Evolutionary conservation across 2,113 vertebrate species (phyloP), one percentile per base, ranked within the genome.

Genomic region (Girardinichthys multiradiatus): DNA sequence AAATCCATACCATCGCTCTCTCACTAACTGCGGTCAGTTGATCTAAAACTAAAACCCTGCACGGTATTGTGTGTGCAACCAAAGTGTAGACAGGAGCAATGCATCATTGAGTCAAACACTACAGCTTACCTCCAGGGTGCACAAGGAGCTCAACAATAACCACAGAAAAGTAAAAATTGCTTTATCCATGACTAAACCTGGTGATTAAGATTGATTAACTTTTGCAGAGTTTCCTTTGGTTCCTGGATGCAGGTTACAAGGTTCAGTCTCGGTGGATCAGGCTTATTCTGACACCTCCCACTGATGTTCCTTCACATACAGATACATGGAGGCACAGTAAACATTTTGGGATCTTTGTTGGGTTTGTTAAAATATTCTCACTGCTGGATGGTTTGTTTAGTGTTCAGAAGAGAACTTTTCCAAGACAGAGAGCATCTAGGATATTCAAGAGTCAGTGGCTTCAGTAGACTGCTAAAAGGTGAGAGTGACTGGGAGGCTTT

Each of bases 1-100:
- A 54, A 17, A 2, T 17, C 48, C 21, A n/a, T n/a, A 24, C 19
- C 7, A 8, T 24, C 19, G n/a, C 48, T 54, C 48, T 10, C 48
- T 54, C 24, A n/a, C 24, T 54, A 54, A 54, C 9, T 24, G n/a
- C 19, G 24, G 48, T n/a, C 48, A n/a, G 21, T 54, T 54, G 24
- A 51, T 5, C 15, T 42, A 57, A 33, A 71, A 37, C 13, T 35
- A 8, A 61, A 62, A 73, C 33, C 2, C 15, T 0, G 2, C 48
- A 15, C 69, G 65, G n/a, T 6, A 57, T 27, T 70, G 42, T 29
- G 61, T 71, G 68, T 0, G 3, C 68, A 29, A 74, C 58, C 65
- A 78, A 27, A 59, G 14, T 74, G 77, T 31, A 69, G 29, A 74
- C 57, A 66, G 31, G 51, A 74, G 11, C 31, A 77, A 76, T 64